phyloP scores from a whole-genome alignment of 2,113 vertebrate species.

The Megatriorchis doriae region DNA sequence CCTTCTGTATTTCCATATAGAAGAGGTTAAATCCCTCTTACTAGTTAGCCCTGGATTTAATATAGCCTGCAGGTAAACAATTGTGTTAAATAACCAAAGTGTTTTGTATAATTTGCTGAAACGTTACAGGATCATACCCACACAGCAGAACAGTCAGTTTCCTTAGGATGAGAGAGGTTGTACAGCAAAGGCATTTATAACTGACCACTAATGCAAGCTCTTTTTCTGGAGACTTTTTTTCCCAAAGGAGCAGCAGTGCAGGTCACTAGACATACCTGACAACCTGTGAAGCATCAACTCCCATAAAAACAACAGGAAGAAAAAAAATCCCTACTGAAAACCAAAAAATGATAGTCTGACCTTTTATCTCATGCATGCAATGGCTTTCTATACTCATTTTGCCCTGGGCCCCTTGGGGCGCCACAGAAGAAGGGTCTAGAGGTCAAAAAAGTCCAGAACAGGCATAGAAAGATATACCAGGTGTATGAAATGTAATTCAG shows the following conservation, averaged over 20 bases:
- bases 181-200: background rate
- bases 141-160: background rate
- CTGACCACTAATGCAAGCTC: background rate
- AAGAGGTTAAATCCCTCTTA: conserved; percentile 39
- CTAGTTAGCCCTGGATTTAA: conserved; percentile 46
- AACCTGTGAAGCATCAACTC: conserved; percentile 41
- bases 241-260: background rate
- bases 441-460: background rate
- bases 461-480: background rate
- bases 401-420: background rate
- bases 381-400: background rate
- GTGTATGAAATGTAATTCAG: background rate
- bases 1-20: background rate
- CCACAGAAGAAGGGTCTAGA: background rate
- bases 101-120: conserved; percentile 3
- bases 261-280: conserved; percentile 2
- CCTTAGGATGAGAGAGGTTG: background rate
- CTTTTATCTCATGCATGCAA: background rate
- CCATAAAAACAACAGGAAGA: background rate
- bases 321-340: background rate
- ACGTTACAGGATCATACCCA: background rate
- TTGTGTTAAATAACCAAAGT: conserved; percentile 23
- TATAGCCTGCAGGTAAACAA: conserved; percentile 24
- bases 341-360: background rate
- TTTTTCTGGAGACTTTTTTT: background rate